Base-by-base conservation (phyloP, 2,797 vertebrate species). In the Chaetodon trifasciatus region DNA sequence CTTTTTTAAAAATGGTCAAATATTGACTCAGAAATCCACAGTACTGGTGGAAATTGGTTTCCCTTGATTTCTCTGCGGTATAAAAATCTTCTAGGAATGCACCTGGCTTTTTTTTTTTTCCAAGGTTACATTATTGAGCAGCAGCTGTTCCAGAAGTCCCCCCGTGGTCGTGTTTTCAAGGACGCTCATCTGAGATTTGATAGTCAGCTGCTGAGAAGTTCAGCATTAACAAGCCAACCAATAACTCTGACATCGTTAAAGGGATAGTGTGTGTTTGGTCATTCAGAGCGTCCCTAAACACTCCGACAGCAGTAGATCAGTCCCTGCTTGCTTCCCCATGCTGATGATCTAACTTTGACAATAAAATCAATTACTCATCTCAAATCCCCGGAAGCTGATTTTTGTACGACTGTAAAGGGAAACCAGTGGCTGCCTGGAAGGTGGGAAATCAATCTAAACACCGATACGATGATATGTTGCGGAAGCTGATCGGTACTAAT, bases 121-220 rank as follows among this genome's bases (percentile, higher is more conserved):
- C 78, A 73, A 28, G 73, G 74, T 72, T 46, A 47, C 19, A 21
- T 78, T 50, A 73, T 66, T 62, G 49, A 82, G 79, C 60, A 57
- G 32, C 35, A 67, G 35, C 39, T n/a, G 19, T 21, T 68, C 4
- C 19, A 49, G 42, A 73, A 28, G 17, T n/a, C 50, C 10, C 50
- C 8, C 37, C 1, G 1, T 2, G 68, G 13, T 42, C 5, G 24
- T 21, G 19, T 49, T 61, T 53, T 87, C 53, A 86, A 79, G 83
- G 84, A 79, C 81, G 8, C 65, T 70, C 11, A 1, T 37, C 46
- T 64, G 61, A 61, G 37, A 61, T 35, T 40, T 65, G 19, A 40
- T 23, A 47, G 49, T 73, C 42, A 5, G 35, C 70, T 71, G 57
- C 75, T 66, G 58, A 56, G 70, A 57, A 9, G 17, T 56, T 42